A percentile compares a stretch with the other conserved stretches of the same genome.
These are phyloP conservation scores for Parambassis ranga DNA, from an alignment of 2,797 vertebrate genomes.

Conservation along the genomic window DNA sequence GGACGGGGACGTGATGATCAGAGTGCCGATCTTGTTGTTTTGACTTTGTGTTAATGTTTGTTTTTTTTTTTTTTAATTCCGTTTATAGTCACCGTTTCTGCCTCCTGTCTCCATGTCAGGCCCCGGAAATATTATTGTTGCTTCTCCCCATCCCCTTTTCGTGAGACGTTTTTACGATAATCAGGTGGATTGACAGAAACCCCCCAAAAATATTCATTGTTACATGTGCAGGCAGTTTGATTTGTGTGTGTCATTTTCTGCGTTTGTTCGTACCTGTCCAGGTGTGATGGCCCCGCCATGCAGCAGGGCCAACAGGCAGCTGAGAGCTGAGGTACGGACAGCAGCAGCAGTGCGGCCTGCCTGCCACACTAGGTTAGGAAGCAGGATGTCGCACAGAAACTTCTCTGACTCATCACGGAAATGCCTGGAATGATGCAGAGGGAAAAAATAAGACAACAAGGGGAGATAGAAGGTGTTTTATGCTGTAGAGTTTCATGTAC, in stretches of 20 bases:
- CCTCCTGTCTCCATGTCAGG: too few species aligned
- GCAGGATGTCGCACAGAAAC: constrained; percentile 85
- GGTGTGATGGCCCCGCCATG: constrained; percentile 81
- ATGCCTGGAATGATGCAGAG: constrained; percentile 69
- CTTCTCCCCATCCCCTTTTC: too few species aligned
- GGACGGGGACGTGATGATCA: too few species aligned
- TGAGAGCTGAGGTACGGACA: constrained; percentile 87
- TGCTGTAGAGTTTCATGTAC: background rate
- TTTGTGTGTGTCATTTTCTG: background rate
- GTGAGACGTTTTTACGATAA: too few species aligned
- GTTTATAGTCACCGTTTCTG: too few species aligned
- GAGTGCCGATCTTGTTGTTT: too few species aligned
- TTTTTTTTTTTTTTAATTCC: too few species aligned
- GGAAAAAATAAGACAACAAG: background rate
- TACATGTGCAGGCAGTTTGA: background rate
- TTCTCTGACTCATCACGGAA: constrained; percentile 83
- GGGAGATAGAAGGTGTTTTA: background rate
- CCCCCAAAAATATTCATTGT: too few species aligned
- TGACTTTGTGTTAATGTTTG: too few species aligned
- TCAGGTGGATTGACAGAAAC: too few species aligned
- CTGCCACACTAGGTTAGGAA: constrained; percentile 92
- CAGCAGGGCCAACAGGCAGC: constrained; percentile 90
- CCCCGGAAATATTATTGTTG: too few species aligned
- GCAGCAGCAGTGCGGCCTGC: constrained; percentile 89
- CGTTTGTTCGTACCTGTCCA: constrained; percentile 78